Base-by-base conservation (phyloP, 1,140 invertebrate genomes). In the Drosophila serrata region DNA sequence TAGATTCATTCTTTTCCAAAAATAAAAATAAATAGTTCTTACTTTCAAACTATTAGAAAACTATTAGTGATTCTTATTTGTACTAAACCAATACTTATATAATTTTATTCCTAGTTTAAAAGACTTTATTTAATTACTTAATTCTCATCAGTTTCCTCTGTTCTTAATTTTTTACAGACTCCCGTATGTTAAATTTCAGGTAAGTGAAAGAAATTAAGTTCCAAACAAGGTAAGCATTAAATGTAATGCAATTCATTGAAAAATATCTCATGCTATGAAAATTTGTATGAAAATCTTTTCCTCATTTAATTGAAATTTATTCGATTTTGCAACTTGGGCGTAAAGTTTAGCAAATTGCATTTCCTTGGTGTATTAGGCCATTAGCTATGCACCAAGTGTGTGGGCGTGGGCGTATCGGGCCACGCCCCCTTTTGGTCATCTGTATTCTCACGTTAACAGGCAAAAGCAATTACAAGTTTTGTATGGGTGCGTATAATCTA, bases 401-500 rank as follows among this genome's bases (percentile, higher is more conserved):
- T 51, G 49, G 35, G 59, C 29, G 79, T 13, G 0, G 22, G 65
- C 24, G 35, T 4, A 2, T 4, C 45, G 59, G 46, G 61, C 58
- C 64, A 65, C 77, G 68, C 49, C 78, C 37, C 63, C 13, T 59
- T 55, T 56, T n/a, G 49, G 57, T 42, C 39, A 57, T 63, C 62
- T 31, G 29, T 69, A 72, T 49, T 72, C 65, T 22, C 65, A 48
- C 51, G 68, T 58, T 72, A 72, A 72, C 68, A 72, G 68, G 42
- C 68, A 48, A 45, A 72, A 70, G 68, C 68, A 72, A 72, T 72
- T 72, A 72, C 53, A 46, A 68, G 57, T 53, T 57, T 58, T 45
- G 27, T 53, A 40, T 78, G 65, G 58, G 57, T 88, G 64, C 72
- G 76, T 63, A 75, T 85, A 90, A 90, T 90, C 85, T 90, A 90